These are phyloP conservation scores for Amaurobius ferox DNA, from an alignment of 2,888 invertebrate species.

Conservation along the genomic window DNA sequence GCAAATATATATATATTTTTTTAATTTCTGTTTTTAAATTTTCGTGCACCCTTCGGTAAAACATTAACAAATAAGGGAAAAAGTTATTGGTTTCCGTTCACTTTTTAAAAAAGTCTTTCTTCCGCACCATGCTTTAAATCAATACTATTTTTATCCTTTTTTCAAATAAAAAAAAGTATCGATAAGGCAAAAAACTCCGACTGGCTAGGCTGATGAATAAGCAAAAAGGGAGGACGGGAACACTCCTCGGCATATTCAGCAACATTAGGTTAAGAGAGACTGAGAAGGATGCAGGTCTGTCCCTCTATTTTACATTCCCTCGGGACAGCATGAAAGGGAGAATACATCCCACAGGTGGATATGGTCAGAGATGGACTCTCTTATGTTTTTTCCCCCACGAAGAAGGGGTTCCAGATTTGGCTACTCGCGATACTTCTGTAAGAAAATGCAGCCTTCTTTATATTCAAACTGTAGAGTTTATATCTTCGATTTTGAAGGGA, in stretches of 20 bases:
- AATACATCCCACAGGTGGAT: slow-evolving; percentile 16
- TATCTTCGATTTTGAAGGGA: too few species aligned
- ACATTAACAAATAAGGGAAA: too few species aligned
- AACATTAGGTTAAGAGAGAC: not conserved
- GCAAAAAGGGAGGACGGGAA: slow-evolving; percentile 1
- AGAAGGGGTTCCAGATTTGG: slow-evolving; percentile 24
- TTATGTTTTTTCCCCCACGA: not conserved
- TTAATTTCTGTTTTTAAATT: too few species aligned
- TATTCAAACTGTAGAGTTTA: too few species aligned
- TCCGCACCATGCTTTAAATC: not conserved
- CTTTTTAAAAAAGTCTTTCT: too few species aligned
- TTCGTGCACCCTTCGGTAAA: too few species aligned
- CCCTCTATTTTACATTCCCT: slow-evolving; percentile 1
- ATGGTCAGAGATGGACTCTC: slow-evolving; percentile 3
- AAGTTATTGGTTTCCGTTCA: too few species aligned
- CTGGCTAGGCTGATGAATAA: slow-evolving; percentile 25
- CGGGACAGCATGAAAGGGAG: not conserved
- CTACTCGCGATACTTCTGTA: not conserved
- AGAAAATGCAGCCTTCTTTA: too few species aligned
- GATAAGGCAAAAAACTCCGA: not conserved
- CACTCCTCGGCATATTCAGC: not conserved
- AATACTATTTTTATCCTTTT: not conserved
- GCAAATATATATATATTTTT: too few species aligned
- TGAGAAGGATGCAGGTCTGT: not conserved
- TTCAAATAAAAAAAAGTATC: not conserved